These are phyloP conservation scores for Rhinella marina DNA, from an alignment of 2,797 vertebrate genomes.

Conservation along the genomic window DNA sequence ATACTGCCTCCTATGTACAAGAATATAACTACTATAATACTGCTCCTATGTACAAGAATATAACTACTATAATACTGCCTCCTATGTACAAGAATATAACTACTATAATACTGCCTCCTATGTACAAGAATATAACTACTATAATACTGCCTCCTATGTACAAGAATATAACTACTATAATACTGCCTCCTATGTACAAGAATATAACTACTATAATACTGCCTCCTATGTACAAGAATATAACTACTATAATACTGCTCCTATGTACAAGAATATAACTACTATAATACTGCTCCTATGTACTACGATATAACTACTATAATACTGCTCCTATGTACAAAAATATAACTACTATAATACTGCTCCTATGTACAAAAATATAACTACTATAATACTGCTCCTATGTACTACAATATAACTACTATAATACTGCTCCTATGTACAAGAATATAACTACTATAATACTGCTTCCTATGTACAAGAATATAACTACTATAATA, in stretches of 20 bases:
- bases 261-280: slow-evolving; percentile 6
- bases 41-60: background rate
- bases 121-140: slow-evolving; percentile 14
- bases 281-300: slow-evolving; percentile 7
- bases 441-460: slow-evolving; percentile 3
- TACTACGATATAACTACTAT: slow-evolving; percentile 7
- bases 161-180: slow-evolving; percentile 22
- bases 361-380: background rate
- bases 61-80: background rate
- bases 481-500: no score
- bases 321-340: background rate
- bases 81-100: slow-evolving; percentile 2
- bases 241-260: background rate
- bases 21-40: slow-evolving; percentile 6
- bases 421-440: background rate
- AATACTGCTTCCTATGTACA: background rate
- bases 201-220: slow-evolving; percentile 20
- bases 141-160: slow-evolving; percentile 15
- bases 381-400: slow-evolving; percentile 6
- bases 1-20: background rate
- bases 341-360: slow-evolving; percentile 15
- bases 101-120: slow-evolving; percentile 8
- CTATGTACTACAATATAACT: slow-evolving; percentile 1
- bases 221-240: background rate
- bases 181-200: slow-evolving; percentile 5